Evolutionary conservation across 2,797 vertebrate species (phyloP), one percentile per base, ranked within the genome.

Genomic region (Syngnathus acus): DNA sequence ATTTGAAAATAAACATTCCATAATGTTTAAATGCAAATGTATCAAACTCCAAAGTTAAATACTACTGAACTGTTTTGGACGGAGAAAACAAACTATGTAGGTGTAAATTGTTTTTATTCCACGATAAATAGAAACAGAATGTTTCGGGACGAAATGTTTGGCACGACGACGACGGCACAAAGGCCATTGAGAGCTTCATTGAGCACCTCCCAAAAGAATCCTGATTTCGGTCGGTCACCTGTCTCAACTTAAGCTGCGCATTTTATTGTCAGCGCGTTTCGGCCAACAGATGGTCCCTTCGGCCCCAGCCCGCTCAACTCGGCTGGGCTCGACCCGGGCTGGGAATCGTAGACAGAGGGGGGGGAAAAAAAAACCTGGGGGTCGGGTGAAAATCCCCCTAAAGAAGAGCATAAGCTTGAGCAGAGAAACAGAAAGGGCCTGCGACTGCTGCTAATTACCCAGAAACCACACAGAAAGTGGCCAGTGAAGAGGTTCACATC

Each of bases 381-480:
- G 81, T 26, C 53, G 80, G 82, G 79, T 72, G 90, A 93, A 84
- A 94, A 93, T 95, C 94, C 94, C 94, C 95, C 93, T 97, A 95
- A 96, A 58, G 96, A 98, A 97, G 94, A 92, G 93, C 94, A 94
- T 94, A 97, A 98, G 95, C 95, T 95, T 92, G 95, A 97, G 93
- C 92, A 95, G 94, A 93, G 93, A 95, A 94, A 94, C 92, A 98
- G 94, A 97, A 99, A 97, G 93, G 94, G 90, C 89, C 94, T 93
- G 92, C 93, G 93, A 94, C 93, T 95, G 94, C 94, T 95, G 95
- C 97, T 99, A 98, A 98, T 99, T 99, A 99, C 95, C 93, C 94
- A 97, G 94, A 97, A 97, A 94, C 95, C 96, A 97, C 97, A 98
- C 96, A 98, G 97, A 99, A 98, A 99, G 95, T 96, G 93, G 92